Evolutionary conservation across 2,888 invertebrate species (phyloP).

Genomic region (Acronicta aceris): DNA sequence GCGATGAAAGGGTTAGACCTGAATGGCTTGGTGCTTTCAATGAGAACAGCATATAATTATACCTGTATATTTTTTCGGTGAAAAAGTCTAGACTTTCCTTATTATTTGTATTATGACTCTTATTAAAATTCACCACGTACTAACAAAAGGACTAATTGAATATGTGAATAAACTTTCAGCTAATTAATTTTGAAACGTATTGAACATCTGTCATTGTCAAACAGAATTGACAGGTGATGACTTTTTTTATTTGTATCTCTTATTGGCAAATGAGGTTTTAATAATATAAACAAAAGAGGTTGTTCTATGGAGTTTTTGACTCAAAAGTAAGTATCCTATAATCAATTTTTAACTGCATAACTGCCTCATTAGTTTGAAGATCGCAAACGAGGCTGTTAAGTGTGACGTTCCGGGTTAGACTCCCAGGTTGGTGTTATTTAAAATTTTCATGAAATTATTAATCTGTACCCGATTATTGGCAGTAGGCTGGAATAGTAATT

Average conservation of each 20-base stretch:
- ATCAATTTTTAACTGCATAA: too few relatives aligned
- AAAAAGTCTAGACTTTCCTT: conserved; percentile 29
- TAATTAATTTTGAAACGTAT: background rate
- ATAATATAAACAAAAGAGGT: too few relatives aligned
- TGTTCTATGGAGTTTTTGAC: too few relatives aligned
- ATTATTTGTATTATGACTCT: conserved; percentile 7
- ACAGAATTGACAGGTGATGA: conserved; percentile 4
- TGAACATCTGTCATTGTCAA: background rate
- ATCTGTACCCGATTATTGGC: too few relatives aligned
- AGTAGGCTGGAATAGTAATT: too few relatives aligned
- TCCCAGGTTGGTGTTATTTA: too few relatives aligned
- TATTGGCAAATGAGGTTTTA: conserved; percentile 1
- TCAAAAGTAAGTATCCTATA: too few relatives aligned
- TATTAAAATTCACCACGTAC: conserved; percentile 11
- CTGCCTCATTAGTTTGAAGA: too few relatives aligned
- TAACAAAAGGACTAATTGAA: background rate
- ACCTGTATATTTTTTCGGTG: conserved; percentile 23
- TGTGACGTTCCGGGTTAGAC: too few relatives aligned
- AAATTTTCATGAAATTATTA: too few relatives aligned
- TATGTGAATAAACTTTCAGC: conserved; percentile 1
- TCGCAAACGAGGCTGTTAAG: too few relatives aligned
- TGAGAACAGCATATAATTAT: conserved; percentile 59
- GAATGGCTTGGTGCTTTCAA: conserved; percentile 66
- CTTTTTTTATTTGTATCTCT: background rate
- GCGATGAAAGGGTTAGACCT: conserved; percentile 73